Evolutionary conservation across 1,140 invertebrate genomes (phyloP).

Genomic region (Melitaea cinxia): DNA sequence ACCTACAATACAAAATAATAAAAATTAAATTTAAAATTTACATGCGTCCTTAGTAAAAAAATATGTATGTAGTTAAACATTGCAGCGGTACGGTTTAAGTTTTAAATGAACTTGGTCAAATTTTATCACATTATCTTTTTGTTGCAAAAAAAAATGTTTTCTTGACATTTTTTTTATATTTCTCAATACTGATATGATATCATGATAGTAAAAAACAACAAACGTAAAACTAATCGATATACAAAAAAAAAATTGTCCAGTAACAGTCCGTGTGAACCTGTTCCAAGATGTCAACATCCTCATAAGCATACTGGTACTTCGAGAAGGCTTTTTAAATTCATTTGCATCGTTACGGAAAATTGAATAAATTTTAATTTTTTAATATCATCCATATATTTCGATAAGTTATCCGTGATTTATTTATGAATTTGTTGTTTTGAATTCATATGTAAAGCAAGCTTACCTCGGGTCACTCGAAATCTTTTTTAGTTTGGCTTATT

Average conservation of each 20-base stretch:
- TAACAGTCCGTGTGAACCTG: constrained; percentile 48
- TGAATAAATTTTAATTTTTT: not conserved
- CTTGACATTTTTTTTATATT: no score
- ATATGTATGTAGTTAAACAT: no score
- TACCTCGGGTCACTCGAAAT: not conserved
- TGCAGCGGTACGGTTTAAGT: no score
- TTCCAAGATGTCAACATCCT: constrained; percentile 49
- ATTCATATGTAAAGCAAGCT: not conserved
- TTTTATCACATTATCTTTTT: no score
- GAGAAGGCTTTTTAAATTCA: constrained; percentile 15
- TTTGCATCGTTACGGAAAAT: constrained; percentile 1
- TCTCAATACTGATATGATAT: no score
- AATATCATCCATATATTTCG: not conserved
- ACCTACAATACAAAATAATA: no score
- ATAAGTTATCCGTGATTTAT: not conserved
- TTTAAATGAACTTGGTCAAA: no score
- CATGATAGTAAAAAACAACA: not conserved
- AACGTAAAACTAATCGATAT: not conserved
- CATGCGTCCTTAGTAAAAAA: no score
- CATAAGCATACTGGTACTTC: constrained; percentile 38
- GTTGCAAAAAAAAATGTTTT: no score
- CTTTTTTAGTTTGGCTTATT: not conserved
- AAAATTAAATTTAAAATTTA: no score
- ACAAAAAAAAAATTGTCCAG: constrained; percentile 25
- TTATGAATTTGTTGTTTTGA: not conserved